phyloP scores from a whole-genome alignment of 2,888 invertebrate species.

The Cataglyphis albicans region DNA sequence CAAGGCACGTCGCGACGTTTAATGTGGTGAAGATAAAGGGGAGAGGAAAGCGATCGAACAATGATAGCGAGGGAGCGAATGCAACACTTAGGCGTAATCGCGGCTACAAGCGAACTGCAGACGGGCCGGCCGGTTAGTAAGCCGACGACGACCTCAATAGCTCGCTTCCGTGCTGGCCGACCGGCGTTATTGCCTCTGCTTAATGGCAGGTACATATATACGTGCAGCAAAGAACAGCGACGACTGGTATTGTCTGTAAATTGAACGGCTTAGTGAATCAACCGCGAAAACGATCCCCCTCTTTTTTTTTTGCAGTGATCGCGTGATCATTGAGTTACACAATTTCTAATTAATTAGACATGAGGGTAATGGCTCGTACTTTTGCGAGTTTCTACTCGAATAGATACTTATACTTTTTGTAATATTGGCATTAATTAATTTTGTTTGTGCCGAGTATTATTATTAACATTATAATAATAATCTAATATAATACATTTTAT shows the following conservation, averaged over 20 bases:
- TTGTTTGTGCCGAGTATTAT: not conserved
- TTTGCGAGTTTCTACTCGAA: not conserved
- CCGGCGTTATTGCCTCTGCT: conserved; percentile 71
- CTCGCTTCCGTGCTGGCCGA: conserved; percentile 75
- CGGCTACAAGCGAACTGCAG: conserved; percentile 70
- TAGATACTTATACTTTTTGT: not conserved
- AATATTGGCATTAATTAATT: not conserved
- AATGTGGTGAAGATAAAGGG: conserved; percentile 43
- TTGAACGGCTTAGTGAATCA: conserved; percentile 30
- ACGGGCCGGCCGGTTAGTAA: conserved; percentile 60
- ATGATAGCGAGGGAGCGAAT: conserved; percentile 72
- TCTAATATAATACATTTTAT: not conserved
- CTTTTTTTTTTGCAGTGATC: not conserved
- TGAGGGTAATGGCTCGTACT: not conserved
- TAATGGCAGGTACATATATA: conserved; percentile 70
- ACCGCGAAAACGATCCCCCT: not conserved
- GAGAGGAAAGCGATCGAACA: conserved; percentile 46
- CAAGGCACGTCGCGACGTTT: conserved; percentile 55
- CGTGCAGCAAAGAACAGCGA: conserved; percentile 35
- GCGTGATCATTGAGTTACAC: not conserved
- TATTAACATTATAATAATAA: not conserved
- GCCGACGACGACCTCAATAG: conserved; percentile 79
- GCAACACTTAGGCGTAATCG: conserved; percentile 80
- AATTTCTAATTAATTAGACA: not conserved
- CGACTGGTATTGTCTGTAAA: conserved; percentile 38